Conservation (phyloP, 2,797 vertebrate species). For the Poeciliopsis paucimaculata region DNA sequence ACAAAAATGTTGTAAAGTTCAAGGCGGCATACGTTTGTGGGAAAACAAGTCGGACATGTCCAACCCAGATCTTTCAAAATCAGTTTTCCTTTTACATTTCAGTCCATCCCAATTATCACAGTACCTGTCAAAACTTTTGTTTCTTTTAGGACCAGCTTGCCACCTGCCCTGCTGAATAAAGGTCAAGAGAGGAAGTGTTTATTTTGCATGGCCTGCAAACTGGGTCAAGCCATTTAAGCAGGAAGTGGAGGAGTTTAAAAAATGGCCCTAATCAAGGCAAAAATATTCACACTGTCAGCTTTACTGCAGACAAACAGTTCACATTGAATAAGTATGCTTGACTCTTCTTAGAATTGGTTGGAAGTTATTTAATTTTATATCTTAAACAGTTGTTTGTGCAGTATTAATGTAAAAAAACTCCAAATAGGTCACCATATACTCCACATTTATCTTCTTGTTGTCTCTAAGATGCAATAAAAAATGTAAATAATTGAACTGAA, state of each 20-base stretch:
- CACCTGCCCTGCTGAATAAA: conserved; percentile 8
- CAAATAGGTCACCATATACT: not conserved
- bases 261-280: not conserved
- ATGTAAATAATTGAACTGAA: not conserved
- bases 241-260: conserved; percentile 8
- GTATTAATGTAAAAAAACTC: conserved; percentile 2
- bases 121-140: not conserved
- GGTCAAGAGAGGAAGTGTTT: conserved; percentile 53
- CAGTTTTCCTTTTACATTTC: not conserved
- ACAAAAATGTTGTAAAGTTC: not conserved
- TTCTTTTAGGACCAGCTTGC: not conserved
- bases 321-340: not conserved
- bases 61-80: not conserved
- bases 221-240: conserved; percentile 56
- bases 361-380: not conserved
- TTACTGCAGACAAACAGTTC: not conserved
- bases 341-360: not conserved
- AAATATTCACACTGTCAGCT: not conserved
- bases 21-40: not conserved
- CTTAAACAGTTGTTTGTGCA: not conserved
- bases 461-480: not conserved
- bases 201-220: conserved; percentile 42
- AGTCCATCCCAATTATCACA: not conserved
- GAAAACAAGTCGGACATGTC: not conserved
- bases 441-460: not conserved